phyloP scores from a whole-genome alignment of 2,113 vertebrate genomes.

The Pogona vitticeps region DNA sequence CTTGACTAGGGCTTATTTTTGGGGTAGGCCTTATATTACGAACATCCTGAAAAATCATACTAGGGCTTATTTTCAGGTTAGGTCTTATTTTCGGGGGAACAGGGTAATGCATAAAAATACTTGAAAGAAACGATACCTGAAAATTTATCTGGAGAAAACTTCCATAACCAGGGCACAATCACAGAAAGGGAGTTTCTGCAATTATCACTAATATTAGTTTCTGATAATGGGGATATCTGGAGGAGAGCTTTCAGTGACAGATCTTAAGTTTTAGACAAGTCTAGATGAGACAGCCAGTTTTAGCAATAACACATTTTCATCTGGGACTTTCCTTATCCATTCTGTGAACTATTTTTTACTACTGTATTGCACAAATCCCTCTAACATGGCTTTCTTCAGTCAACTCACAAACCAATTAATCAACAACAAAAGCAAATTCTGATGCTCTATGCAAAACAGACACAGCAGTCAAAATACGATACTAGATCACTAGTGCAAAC shows the following conservation, averaged over 20 bases:
- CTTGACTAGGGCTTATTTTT: too few relatives aligned
- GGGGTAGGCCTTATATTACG: too few relatives aligned
- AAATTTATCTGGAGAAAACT: not conserved
- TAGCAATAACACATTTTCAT: not conserved
- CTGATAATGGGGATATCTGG: not conserved
- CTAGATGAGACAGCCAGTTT: not conserved
- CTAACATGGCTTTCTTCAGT: not conserved
- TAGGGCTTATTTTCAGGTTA: too few relatives aligned
- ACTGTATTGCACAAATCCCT: not conserved
- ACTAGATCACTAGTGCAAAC: not conserved
- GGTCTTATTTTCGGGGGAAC: too few relatives aligned
- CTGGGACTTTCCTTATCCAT: not conserved
- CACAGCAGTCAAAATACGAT: not conserved
- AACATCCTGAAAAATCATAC: too few relatives aligned
- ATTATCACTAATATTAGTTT: not conserved
- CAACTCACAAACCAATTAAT: not conserved
- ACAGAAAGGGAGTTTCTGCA: not conserved
- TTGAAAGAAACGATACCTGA: too few relatives aligned
- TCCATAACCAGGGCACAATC: not conserved
- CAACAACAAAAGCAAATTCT: not conserved
- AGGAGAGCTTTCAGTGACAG: not conserved
- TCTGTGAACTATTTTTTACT: not conserved
- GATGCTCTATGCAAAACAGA: not conserved
- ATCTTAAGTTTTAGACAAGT: not conserved
- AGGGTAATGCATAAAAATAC: too few relatives aligned